These are phyloP conservation scores for Pangasianodon hypophthalmus DNA, from an alignment of 2,113 vertebrate genomes.

Conservation along the genomic window DNA sequence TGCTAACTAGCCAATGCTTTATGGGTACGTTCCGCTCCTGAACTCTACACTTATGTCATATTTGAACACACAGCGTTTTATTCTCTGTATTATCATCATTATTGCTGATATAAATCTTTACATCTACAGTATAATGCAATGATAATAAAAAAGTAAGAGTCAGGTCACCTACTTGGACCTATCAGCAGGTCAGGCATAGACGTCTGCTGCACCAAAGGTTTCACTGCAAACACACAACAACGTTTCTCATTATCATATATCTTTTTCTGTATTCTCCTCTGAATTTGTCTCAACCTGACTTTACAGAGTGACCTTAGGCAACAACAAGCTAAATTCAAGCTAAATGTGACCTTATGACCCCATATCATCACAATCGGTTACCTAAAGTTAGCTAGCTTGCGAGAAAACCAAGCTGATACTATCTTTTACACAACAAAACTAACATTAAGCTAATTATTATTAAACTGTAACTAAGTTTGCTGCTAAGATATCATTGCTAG, in stretches of 20 bases:
- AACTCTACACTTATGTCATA: background rate
- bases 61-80: background rate
- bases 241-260: background rate
- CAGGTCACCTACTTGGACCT: slow-evolving; percentile 5
- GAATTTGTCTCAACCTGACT: background rate
- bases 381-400: background rate
- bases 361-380: background rate
- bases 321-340: background rate
- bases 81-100: background rate
- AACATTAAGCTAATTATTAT: background rate
- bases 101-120: background rate
- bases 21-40: background rate
- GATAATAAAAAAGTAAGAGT: background rate
- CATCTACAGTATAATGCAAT: background rate
- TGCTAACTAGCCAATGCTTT: background rate
- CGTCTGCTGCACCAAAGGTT: background rate
- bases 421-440: background rate
- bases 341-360: background rate
- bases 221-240: slow-evolving; percentile 29
- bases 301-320: background rate
- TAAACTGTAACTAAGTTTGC: background rate
- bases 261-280: background rate
- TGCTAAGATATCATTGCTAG: background rate
- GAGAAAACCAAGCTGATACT: background rate
- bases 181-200: background rate